Evolutionary conservation across 2,888 invertebrate genomes (phyloP), one percentile per base, ranked within the genome.

Genomic region (Campoplex nolae): DNA sequence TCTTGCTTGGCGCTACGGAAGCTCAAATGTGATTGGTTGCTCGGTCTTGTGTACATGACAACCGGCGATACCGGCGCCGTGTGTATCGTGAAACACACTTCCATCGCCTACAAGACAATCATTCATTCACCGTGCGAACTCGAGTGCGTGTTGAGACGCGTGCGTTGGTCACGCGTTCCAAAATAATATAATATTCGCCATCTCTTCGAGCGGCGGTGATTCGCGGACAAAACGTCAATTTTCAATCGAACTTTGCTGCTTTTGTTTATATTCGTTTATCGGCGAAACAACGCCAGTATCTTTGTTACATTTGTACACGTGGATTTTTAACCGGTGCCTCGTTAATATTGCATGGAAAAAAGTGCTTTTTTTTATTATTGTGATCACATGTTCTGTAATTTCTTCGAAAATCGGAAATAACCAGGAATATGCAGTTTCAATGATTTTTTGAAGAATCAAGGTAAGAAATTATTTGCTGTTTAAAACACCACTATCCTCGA

Each of bases 41-140:
- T 38, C 74, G 71, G 74, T 67, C 45, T 86, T 86, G 86, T 86
- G 86, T 86, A 86, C 86, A 86, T 86, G 86, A 86, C 86, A 86
- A 86, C 86, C 84, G 77, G 54, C 77, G 80, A 74, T 84, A 74
- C 84, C 87, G 87, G 87, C 82, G 84, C 86, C 79, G 71, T 65
- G 83, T 75, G 78, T 76, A 32, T 76, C 85, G 82, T 78, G 70
- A 86, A 84, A 67, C 65, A 54, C 32, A 71, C n/a, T 45, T 42
- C 28, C 65, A 73, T 42, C 56, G 65, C 73, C 42, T 58, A 65
- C 75, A 71, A 77, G 78, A 74, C 86, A 78, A 78, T 81, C 86
- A 87, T 84, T 87, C 84, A 78, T 84, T 86, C 86, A 62, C 76
- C 79, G 84, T 77, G 81, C 81, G 81, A 84, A 78, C 67, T 77